Evolutionary conservation across 2,797 vertebrate genomes (phyloP).

Genomic region (Alosa sapidissima): DNA sequence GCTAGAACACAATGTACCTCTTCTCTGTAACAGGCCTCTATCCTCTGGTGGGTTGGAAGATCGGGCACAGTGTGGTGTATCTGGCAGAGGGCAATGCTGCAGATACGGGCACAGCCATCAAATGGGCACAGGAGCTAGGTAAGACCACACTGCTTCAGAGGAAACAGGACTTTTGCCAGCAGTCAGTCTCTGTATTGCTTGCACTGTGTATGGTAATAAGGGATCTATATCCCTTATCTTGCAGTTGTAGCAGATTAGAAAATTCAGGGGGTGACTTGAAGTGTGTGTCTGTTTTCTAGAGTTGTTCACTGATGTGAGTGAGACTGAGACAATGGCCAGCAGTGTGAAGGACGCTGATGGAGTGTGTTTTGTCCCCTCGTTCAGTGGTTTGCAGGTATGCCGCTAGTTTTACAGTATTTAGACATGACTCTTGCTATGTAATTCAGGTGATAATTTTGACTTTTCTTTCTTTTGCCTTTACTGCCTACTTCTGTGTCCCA

Average conservation of each 20-base stretch:
- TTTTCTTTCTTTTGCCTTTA: constrained; percentile 43
- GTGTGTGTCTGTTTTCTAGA: constrained; percentile 67
- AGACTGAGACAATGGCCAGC: constrained; percentile 85
- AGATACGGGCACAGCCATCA: constrained; percentile 86
- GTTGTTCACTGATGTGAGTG: constrained; percentile 83
- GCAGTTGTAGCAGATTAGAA: background rate
- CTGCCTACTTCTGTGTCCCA: constrained; percentile 38
- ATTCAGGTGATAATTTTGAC: background rate
- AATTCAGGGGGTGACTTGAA: background rate
- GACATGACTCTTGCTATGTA: background rate
- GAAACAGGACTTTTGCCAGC: background rate
- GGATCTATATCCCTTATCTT: background rate
- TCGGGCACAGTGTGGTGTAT: constrained; percentile 87
- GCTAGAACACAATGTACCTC: background rate
- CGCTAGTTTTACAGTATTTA: background rate
- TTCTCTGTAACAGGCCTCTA: constrained; percentile 81
- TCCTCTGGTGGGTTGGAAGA: constrained; percentile 95
- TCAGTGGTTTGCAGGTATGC: constrained; percentile 90
- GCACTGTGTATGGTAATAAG: background rate
- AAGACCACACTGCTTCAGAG: constrained; percentile 58
- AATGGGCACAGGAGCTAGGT: constrained; percentile 92
- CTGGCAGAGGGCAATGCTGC: constrained; percentile 90
- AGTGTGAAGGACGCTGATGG: constrained; percentile 86
- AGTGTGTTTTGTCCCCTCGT: constrained; percentile 93
- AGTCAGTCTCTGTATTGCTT: background rate